These are phyloP conservation scores for Xenopus petersii DNA, from an alignment of 2,797 vertebrate species.

Conservation along the genomic window DNA sequence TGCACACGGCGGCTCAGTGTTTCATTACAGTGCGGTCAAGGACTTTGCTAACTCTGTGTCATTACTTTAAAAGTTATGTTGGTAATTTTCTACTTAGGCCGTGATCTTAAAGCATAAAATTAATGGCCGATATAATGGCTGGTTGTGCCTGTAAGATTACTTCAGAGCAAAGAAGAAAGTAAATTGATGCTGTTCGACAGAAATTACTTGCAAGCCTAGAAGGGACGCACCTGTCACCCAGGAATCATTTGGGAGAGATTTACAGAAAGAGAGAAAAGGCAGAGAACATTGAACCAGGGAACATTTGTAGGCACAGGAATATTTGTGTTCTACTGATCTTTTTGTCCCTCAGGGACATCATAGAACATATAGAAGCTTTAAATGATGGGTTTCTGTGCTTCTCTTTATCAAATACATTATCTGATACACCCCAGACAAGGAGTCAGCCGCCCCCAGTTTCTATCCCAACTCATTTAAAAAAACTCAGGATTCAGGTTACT, in stretches of 20 bases:
- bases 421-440: no score
- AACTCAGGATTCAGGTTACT: no score
- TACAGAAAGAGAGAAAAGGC: not conserved
- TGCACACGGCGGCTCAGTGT: not conserved
- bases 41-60: constrained; percentile 19
- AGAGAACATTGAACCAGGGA: not conserved
- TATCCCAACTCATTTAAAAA: no score
- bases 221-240: not conserved
- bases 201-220: not conserved
- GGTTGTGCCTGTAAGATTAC: constrained; percentile 19
- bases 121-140: constrained; percentile 9
- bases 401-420: no score
- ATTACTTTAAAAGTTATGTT: constrained; percentile 23
- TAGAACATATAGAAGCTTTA: no score
- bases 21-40: constrained; percentile 33
- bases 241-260: not conserved
- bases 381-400: no score
- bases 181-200: not conserved
- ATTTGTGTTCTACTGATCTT: no score
- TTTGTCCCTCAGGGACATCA: no score
- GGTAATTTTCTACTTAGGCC: constrained; percentile 23
- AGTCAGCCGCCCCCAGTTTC: no score
- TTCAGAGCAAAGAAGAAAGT: constrained; percentile 5
- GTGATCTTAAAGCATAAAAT: constrained; percentile 8
- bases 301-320: no score